Evolutionary conservation across 2,888 invertebrate genomes (phyloP).

Genomic region (Napeogenes inachia): DNA sequence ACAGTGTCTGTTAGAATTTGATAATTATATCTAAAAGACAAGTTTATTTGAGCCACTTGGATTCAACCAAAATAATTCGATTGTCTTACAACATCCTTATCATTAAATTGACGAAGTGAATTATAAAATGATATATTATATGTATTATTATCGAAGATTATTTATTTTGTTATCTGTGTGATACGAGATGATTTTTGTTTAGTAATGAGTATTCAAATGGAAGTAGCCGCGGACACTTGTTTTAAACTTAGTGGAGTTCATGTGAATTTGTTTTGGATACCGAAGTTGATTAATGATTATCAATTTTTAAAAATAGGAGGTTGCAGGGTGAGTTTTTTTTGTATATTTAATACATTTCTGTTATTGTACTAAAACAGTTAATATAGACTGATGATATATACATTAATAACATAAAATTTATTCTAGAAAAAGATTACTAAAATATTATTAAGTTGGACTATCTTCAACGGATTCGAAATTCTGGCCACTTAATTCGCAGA

Average conservation of each 20-base stretch:
- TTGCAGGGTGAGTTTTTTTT: conserved; percentile 18
- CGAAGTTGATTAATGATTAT: conserved; percentile 15
- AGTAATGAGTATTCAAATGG: conserved; percentile 39
- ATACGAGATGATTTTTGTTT: conserved; percentile 34
- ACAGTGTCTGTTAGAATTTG: too few relatives aligned
- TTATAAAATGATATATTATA: conserved; percentile 35
- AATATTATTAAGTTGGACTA: too few relatives aligned
- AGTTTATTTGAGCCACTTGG: too few relatives aligned
- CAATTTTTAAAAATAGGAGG: conserved; percentile 19
- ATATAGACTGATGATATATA: too few relatives aligned
- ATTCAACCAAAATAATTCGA: conserved; percentile 1
- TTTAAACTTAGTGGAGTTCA: conserved; percentile 19
- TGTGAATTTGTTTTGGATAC: conserved; percentile 19
- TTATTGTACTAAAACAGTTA: too few relatives aligned
- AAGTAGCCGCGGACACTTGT: conserved; percentile 31
- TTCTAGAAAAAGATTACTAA: too few relatives aligned
- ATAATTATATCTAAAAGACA: too few relatives aligned
- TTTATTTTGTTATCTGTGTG: conserved; percentile 40
- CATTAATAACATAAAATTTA: too few relatives aligned
- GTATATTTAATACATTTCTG: too few relatives aligned
- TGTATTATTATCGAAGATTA: conserved; percentile 45
- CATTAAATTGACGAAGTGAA: conserved; percentile 16
- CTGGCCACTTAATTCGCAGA: too few relatives aligned
- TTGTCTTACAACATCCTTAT: conserved; percentile 17
- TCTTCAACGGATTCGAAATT: too few relatives aligned